phyloP scores from a whole-genome alignment of 1,140 invertebrate genomes.

The Halesus radiatus region DNA sequence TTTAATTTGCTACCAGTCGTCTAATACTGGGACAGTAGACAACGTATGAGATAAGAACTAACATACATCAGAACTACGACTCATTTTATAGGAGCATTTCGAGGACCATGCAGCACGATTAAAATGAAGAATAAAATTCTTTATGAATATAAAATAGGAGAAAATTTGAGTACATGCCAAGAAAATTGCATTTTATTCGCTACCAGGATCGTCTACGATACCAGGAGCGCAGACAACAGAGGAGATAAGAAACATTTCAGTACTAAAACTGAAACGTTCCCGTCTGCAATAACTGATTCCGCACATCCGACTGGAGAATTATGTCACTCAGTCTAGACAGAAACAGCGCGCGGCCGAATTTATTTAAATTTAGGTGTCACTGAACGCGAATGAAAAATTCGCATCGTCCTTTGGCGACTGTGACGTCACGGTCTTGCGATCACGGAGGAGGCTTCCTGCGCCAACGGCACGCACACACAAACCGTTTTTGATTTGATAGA shows the following conservation, averaged over 20 bases:
- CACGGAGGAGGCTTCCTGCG: conserved; percentile 35
- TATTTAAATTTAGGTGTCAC: conserved; percentile 54
- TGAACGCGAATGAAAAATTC: conserved; percentile 30
- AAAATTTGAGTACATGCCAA: background rate
- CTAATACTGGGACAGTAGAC: too few relatives aligned
- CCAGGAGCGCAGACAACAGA: background rate
- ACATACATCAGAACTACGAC: too few relatives aligned
- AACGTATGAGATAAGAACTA: too few relatives aligned
- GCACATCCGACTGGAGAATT: conserved; percentile 50
- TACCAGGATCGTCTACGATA: background rate
- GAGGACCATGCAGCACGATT: too few relatives aligned
- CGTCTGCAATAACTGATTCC: background rate
- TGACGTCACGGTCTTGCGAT: conserved; percentile 13
- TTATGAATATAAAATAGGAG: background rate
- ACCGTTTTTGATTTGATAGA: too few relatives aligned
- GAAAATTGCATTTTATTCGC: background rate
- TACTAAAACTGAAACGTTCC: background rate
- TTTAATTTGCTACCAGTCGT: too few relatives aligned
- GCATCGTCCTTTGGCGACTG: conserved; percentile 10
- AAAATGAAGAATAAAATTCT: too few relatives aligned
- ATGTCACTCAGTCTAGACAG: conserved; percentile 54
- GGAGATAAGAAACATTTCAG: background rate
- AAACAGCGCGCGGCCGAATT: conserved; percentile 42
- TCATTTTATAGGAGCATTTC: too few relatives aligned
- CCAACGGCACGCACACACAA: background rate